phyloP scores from a whole-genome alignment of 2,113 vertebrate species.

The Trichechus manatus region DNA sequence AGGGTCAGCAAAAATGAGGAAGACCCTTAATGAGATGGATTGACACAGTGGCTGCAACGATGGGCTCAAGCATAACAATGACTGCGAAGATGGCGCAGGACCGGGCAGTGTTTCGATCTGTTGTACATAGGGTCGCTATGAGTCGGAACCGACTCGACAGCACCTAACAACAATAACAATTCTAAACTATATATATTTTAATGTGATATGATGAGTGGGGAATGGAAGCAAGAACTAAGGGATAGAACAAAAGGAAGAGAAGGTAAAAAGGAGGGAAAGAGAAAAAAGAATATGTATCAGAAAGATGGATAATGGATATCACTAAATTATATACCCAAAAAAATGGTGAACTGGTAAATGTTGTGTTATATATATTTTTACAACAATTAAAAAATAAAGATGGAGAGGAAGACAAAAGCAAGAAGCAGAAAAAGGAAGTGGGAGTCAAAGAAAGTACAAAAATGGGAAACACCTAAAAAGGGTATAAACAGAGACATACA shows the following conservation, averaged over 20 bases:
- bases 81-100: too few relatives aligned
- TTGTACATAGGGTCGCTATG: too few relatives aligned
- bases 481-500: not conserved
- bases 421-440: not conserved
- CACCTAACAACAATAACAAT: too few relatives aligned
- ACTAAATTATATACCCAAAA: not conserved
- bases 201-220: not conserved
- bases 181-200: not conserved
- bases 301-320: not conserved
- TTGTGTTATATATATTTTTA: not conserved
- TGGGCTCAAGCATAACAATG: too few relatives aligned
- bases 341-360: not conserved
- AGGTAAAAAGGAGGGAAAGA: not conserved
- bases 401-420: slow-evolving; percentile 19
- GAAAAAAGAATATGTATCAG: not conserved
- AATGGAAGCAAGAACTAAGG: slow-evolving; percentile 10
- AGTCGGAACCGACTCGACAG: too few relatives aligned
- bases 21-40: too few relatives aligned
- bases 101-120: too few relatives aligned
- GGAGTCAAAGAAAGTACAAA: not conserved
- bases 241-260: not conserved
- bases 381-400: not conserved
- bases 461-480: not conserved
- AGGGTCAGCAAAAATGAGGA: too few relatives aligned
- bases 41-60: too few relatives aligned